Evolutionary conservation across 2,113 vertebrate genomes (phyloP), one percentile per base, ranked within the genome.

Genomic region (Sprattus sprattus): DNA sequence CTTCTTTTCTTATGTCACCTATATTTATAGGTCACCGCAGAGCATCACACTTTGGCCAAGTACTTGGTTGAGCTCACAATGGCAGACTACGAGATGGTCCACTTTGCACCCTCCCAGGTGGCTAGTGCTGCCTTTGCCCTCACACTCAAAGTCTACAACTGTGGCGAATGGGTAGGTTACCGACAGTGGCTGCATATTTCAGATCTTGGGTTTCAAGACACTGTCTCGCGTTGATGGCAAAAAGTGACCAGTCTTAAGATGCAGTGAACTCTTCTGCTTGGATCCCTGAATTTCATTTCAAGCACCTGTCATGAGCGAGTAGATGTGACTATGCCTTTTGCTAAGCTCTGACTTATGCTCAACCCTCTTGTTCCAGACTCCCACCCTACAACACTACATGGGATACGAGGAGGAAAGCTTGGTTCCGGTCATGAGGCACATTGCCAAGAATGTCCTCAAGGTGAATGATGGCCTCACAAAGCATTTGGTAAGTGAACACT

Each of bases 31-130:
- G 95, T 96, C 1, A 93, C 95, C 1, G 91, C 94, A 0, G 91
- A 97, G 64, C 94, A 97, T 7, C 94, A 96, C 81, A 91, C 94
- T 0, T 86, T 98, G 86, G 95, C 96, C 0, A 97, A 96, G 85
- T 97, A 97, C 86, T 90, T 99, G 50, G 95, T 97, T 90, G 97
- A 99, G 89, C 90, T 98, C 13, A 95, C 94, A 13, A 95, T 97
- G 93, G 28, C 96, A 0, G 96, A 97, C 90, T 98, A 97, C 0
- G 95, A 97, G 0, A 97, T 97, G 96, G 94, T 95, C 84, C 96
- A 96, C 84, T 93, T 96, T 75, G 92, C 93, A 54, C 96, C 97
- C 54, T 97, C 97, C 22, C 93, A 93, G 71, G 91, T 93, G 75
- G 96, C 97, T 2, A 94, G 95, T 1, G 96, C 95, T 82, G 95